phyloP scores from a whole-genome alignment of 2,888 invertebrate species.

The Dorcus hopei region DNA sequence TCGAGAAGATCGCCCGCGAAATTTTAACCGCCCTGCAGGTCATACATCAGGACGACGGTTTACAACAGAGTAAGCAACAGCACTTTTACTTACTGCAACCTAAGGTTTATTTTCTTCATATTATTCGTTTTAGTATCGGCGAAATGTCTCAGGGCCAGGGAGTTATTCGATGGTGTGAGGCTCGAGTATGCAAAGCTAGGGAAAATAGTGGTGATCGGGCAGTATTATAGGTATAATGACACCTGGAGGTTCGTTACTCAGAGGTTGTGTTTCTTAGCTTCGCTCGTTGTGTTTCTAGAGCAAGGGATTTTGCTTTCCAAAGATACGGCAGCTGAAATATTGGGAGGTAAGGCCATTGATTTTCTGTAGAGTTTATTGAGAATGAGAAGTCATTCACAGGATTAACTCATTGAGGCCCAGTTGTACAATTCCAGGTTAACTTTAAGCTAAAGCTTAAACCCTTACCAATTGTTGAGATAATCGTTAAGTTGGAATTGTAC shows the following conservation, averaged over 20 bases:
- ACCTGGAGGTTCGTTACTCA: conserved; percentile 85
- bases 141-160: conserved; percentile 23
- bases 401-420: too few species aligned
- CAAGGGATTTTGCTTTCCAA: conserved; percentile 70
- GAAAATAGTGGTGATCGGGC: conserved; percentile 65
- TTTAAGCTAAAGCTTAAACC: too few species aligned
- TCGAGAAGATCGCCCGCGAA: conserved; percentile 76
- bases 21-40: conserved; percentile 76
- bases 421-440: too few species aligned
- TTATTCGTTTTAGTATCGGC: conserved; percentile 14
- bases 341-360: conserved; percentile 64
- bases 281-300: conserved; percentile 78
- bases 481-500: too few species aligned
- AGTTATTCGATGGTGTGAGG: conserved; percentile 46
- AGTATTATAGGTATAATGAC: conserved; percentile 85
- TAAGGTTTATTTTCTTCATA: neutral
- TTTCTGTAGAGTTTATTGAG: conserved; percentile 1
- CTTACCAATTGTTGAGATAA: too few species aligned
- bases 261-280: conserved; percentile 71
- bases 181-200: conserved; percentile 64
- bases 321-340: conserved; percentile 70
- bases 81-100: too few species aligned
- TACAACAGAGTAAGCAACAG: conserved; percentile 61
- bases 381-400: neutral
- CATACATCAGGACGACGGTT: conserved; percentile 69